Evolutionary conservation across 2,888 invertebrate genomes (phyloP), one percentile per base, ranked within the genome.

Genomic region (Pandemis corylana): DNA sequence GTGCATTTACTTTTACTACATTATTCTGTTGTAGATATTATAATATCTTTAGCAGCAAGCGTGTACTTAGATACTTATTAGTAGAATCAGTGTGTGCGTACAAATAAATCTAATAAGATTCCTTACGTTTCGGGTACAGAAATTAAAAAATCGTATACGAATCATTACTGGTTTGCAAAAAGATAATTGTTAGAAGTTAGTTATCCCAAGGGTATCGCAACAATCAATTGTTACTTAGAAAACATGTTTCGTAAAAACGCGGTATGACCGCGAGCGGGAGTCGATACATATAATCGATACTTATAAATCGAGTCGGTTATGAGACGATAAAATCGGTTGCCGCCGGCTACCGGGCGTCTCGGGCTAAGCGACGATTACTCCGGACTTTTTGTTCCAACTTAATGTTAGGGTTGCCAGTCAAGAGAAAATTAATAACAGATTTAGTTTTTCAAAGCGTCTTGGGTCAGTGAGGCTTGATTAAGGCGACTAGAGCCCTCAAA

Each of bases 221-320:
- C 77, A 77, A 79, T 79, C 69, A 79, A 79, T 80, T 80, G 77
- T 80, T 78, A 80, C 80, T 84, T 82, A 80, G 82, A 81, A 81
- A 85, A 85, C 83, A 81, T 82, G 84, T 84, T 82, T 78, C 79
- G 80, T 83, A 89, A 91, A 90, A 89, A 88, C 84, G 85, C 86
- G 88, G 87, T 88, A 92, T 89, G 91, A 91, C 93, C 91, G 90
- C 88, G 88, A 91, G 92, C 90, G 84, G 83, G 82, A 84, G 87
- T 91, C 92, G 92, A 92, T 93, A 92, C 89, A 84, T 93, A 93
- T 93, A 93, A 93, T 93, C 93, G 93, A 91, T 93, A 92, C 93
- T 91, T 94, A 94, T 93, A 93, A 93, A 93, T 93, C 92, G 93
- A 91, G 89, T 91, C 92, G 88, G 93, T 93, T 94, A 93, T 92